Evolutionary conservation across 2,113 vertebrate genomes (phyloP).

Genomic region (Anolis sagrei): DNA sequence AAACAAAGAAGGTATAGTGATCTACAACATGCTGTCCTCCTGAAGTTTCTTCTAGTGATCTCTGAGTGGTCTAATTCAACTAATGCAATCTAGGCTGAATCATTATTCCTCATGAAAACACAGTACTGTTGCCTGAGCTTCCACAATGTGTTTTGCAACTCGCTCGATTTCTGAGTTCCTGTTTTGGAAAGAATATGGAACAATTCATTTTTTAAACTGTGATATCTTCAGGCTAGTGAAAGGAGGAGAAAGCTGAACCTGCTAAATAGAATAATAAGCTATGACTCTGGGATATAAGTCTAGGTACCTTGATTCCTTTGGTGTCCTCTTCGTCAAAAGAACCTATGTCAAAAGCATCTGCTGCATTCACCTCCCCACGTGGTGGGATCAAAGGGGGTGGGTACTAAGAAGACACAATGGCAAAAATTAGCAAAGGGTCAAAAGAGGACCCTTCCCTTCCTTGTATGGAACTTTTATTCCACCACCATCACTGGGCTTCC

Average conservation of each 20-base stretch:
- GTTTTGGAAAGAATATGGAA: background rate
- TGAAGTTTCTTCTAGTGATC: background rate
- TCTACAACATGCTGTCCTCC: background rate
- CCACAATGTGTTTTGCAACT: background rate
- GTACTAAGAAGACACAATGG: slow-evolving; percentile 48
- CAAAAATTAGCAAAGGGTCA: background rate
- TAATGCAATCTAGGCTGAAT: background rate
- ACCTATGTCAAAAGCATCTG: slow-evolving; percentile 79
- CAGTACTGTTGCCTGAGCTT: background rate
- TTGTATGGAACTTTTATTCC: too few species aligned
- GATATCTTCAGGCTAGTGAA: background rate
- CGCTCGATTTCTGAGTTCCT: background rate
- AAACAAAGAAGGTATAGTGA: background rate
- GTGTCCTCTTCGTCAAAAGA: slow-evolving; percentile 82
- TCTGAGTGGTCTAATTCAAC: background rate
- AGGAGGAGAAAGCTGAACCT: background rate
- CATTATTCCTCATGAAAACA: background rate
- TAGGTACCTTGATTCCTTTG: slow-evolving; percentile 79
- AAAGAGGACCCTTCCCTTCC: fast-evolving
- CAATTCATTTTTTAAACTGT: background rate
- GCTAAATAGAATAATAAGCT: background rate
- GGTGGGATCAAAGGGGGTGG: slow-evolving; percentile 75
- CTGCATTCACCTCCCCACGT: slow-evolving; percentile 77
- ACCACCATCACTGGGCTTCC: background rate
- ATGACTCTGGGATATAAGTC: background rate